Evolutionary conservation across 2,797 vertebrate species (phyloP), one percentile per base, ranked within the genome.

Genomic region (Cuculus canorus): DNA sequence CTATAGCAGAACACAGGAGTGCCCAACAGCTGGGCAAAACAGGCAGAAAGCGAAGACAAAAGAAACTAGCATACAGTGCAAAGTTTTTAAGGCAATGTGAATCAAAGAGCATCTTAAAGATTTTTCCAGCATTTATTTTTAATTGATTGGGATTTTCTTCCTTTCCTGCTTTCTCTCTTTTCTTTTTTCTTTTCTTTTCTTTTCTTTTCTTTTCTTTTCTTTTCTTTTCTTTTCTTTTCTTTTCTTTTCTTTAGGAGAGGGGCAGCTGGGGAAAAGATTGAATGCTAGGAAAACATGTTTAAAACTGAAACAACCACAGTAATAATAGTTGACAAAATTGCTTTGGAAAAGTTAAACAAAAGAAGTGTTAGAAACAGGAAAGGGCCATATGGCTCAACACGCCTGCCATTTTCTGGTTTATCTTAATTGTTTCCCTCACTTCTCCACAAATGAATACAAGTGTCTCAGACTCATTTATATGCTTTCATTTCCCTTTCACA

Each of bases 391-490:
- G 83, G 86, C 94, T 86, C 64, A 68, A 86, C 94, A 88, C 5
- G 73, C 90, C 94, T 96, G 91, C 95, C 88, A 92, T 95, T 96
- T 96, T 97, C 94, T 97, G 86, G 86, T 96, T 96, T 96, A 96
- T 97, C 96, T 96, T 96, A 96, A 96, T 96, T 92, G 90, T 93
- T 95, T 96, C 95, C 95, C 91, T 90, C 90, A 92, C 90, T 96
- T 96, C 93, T 95, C 78, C 4, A 25, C 91, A 92, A 85, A 96
- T 93, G 96, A 96, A 96, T 92, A 96, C 96, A 96, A 97, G 93
- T 95, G 95, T 95, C 95, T 95, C 93, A 78, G 93, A 82, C 93
- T 94, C 90, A 85, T 96, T 97, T 96, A 96, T 94, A 90, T 90
- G 78, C 92, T 95, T 95, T 95, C 94, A 95, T 95, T 97, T 97